Percentiles rank a stretch among this genome's conserved stretches.
Evolutionary conservation across 35 echinoderm and acorn worm species (phyloP).

Genomic region (Lytechinus pictus): DNA sequence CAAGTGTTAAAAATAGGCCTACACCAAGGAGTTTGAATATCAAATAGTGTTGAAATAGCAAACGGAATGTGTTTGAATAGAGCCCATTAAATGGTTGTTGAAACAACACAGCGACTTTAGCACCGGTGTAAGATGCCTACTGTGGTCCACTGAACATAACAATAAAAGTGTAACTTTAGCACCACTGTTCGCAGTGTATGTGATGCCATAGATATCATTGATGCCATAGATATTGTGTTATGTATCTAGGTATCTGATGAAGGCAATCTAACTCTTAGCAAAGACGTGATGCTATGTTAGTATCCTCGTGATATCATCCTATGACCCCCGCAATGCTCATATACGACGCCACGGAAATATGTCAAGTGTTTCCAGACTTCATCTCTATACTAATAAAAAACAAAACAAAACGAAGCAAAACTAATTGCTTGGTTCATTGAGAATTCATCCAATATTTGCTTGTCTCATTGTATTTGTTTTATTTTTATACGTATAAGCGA

Average conservation of each 20-base stretch:
- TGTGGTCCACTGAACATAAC: too few species aligned
- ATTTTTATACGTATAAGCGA: background rate
- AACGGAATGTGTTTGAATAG: too few species aligned
- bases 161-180: background rate
- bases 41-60: too few species aligned
- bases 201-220: background rate
- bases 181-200: background rate
- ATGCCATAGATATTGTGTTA: background rate
- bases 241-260: background rate
- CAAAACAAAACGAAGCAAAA: too few species aligned
- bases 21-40: too few species aligned
- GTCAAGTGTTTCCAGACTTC: background rate
- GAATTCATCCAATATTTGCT: background rate
- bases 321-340: background rate
- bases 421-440: background rate
- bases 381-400: background rate
- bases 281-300: conserved; percentile 1
- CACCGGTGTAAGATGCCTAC: too few species aligned
- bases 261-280: background rate
- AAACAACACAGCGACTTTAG: too few species aligned
- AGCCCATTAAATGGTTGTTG: too few species aligned
- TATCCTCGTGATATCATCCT: background rate
- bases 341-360: background rate
- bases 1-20: too few species aligned
- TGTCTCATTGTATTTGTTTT: background rate